phyloP scores from a whole-genome alignment of 2,888 invertebrate genomes.

The Troides aeacus region DNA sequence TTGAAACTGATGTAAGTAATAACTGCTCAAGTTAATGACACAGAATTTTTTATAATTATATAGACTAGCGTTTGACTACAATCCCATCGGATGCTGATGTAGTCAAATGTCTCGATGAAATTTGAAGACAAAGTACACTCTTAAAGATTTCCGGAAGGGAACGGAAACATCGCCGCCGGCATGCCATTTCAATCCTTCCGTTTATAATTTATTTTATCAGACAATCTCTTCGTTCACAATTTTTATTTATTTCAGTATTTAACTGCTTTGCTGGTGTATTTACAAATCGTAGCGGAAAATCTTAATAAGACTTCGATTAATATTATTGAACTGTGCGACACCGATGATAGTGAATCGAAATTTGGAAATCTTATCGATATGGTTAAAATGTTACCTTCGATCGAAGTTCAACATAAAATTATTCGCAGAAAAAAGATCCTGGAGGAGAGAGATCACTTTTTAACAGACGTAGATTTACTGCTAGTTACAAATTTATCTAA shows the following conservation, averaged over 20 bases:
- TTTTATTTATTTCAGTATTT: slow-evolving; percentile 35
- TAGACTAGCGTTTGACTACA: no score
- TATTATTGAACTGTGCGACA: slow-evolving; percentile 37
- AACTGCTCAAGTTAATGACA: no score
- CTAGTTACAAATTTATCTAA: slow-evolving; percentile 37
- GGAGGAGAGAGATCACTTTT: slow-evolving; percentile 26
- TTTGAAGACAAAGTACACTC: no score
- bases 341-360: slow-evolving; percentile 26
- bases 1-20: slow-evolving; percentile 41
- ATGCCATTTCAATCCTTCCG: no score
- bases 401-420: slow-evolving; percentile 33
- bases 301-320: slow-evolving; percentile 38
- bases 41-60: no score
- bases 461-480: slow-evolving; percentile 36
- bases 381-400: slow-evolving; percentile 32
- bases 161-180: no score
- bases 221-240: not conserved
- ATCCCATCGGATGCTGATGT: no score
- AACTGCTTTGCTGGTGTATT: slow-evolving; percentile 35
- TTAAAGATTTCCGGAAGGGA: no score
- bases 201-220: no score
- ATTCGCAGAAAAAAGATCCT: slow-evolving; percentile 29
- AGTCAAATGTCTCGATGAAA: no score
- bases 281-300: slow-evolving; percentile 48
- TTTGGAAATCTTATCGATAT: slow-evolving; percentile 32